Conservation (phyloP, 2,888 invertebrate genomes). For the Balanococcus diminutus region DNA sequence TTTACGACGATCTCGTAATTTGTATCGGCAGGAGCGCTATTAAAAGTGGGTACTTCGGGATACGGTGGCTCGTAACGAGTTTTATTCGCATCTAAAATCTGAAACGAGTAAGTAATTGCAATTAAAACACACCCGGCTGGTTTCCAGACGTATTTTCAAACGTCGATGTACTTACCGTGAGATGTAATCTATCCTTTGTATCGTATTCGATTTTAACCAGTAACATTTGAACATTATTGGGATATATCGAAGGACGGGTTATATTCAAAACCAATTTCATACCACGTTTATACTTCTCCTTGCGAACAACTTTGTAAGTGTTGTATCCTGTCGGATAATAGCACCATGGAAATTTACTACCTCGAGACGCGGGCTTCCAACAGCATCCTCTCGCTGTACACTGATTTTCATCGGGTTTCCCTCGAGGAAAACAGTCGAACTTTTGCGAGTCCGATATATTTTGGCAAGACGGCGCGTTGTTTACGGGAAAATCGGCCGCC, state of each 20-base stretch:
- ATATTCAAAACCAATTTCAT: slow-evolving; percentile 67
- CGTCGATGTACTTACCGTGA: slow-evolving; percentile 66
- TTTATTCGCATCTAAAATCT: slow-evolving; percentile 65
- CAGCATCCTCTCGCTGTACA: slow-evolving; percentile 58
- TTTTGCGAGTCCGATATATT: slow-evolving; percentile 57
- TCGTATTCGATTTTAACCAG: slow-evolving; percentile 70
- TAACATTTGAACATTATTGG: slow-evolving; percentile 68
- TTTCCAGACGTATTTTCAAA: too few relatives aligned
- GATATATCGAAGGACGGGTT: slow-evolving; percentile 68
- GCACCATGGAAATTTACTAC: slow-evolving; percentile 70
- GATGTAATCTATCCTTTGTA: slow-evolving; percentile 68
- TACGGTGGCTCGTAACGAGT: slow-evolving; percentile 72
- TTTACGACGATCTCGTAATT: slow-evolving; percentile 68
- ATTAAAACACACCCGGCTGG: too few relatives aligned
- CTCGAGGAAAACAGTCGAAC: slow-evolving; percentile 59
- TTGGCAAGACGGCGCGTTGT: slow-evolving; percentile 40
- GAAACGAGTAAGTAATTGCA: too few relatives aligned
- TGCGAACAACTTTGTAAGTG: slow-evolving; percentile 70
- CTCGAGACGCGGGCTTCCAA: slow-evolving; percentile 56
- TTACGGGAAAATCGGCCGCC: not conserved
- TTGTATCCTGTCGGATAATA: slow-evolving; percentile 73
- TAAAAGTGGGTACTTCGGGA: slow-evolving; percentile 67
- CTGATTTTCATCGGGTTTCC: slow-evolving; percentile 56
- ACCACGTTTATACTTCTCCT: slow-evolving; percentile 68
- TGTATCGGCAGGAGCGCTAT: slow-evolving; percentile 64